These are phyloP conservation scores for Poecilia gillii DNA, from an alignment of 2,797 vertebrate species.

Conservation along the genomic window DNA sequence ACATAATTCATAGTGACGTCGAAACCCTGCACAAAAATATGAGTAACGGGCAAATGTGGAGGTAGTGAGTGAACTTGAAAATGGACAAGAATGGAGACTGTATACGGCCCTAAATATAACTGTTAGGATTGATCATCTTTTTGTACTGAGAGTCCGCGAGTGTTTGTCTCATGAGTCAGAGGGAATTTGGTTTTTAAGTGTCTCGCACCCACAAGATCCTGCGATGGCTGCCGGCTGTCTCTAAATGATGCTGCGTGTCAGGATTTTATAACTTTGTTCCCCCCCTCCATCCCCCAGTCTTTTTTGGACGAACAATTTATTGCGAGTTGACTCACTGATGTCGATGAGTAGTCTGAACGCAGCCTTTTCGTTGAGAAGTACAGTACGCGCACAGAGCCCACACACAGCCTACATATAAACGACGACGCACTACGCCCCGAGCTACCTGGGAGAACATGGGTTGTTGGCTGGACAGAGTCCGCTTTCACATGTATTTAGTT, in stretches of 20 bases:
- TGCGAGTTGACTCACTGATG: constrained; percentile 27
- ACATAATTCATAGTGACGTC: background rate
- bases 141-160: constrained; percentile 42
- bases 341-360: constrained; percentile 11
- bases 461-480: background rate
- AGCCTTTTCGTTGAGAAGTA: constrained; percentile 24
- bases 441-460: constrained; percentile 8
- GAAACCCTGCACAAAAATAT: background rate
- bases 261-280: constrained; percentile 9
- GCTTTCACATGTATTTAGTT: background rate
- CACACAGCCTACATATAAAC: constrained; percentile 34
- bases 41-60: background rate
- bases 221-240: constrained; percentile 35
- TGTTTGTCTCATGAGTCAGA: constrained; percentile 59
- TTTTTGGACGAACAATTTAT: constrained; percentile 28
- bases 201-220: constrained; percentile 54
- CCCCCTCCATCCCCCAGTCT: background rate
- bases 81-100: constrained; percentile 31
- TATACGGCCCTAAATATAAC: constrained; percentile 48
- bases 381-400: constrained; percentile 16
- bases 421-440: constrained; percentile 12
- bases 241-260: constrained; percentile 43
- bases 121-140: constrained; percentile 38
- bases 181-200: constrained; percentile 21
- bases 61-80: constrained; percentile 25